Conservation (phyloP, 2,113 vertebrate genomes). For the Fulica atra region DNA sequence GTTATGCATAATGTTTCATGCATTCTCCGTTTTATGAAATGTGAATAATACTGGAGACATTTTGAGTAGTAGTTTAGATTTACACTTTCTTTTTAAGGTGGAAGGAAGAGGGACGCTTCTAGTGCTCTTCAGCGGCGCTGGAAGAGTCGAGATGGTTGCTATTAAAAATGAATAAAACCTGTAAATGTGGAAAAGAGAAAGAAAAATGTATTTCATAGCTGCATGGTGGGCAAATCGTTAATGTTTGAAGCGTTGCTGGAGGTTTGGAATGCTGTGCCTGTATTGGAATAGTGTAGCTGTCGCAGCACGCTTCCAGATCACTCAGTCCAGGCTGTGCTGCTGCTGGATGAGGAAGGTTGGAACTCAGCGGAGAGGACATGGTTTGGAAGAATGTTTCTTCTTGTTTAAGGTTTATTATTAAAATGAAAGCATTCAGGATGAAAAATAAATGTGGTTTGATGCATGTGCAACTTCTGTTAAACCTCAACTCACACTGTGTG, state of each 20-base stretch:
- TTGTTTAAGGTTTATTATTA: background rate
- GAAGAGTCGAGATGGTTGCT: background rate
- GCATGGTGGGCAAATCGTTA: background rate
- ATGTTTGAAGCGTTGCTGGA: background rate
- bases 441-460: background rate
- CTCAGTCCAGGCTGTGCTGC: background rate
- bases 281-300: background rate
- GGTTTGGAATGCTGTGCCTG: background rate
- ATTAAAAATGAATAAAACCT: constrained; percentile 10
- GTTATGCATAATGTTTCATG: constrained; percentile 4
- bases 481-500: background rate
- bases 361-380: background rate
- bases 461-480: background rate
- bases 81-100: constrained; percentile 4
- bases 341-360: background rate
- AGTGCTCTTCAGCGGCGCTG: background rate
- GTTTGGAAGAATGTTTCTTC: background rate
- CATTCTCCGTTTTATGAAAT: constrained; percentile 11
- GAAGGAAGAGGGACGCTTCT: background rate
- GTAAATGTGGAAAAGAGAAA: background rate
- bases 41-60: background rate
- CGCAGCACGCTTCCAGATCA: background rate
- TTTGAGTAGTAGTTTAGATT: constrained; percentile 9
- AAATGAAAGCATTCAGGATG: background rate
- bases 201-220: background rate